Evolutionary conservation across 1,140 invertebrate species (phyloP), one percentile per base, ranked within the genome.

Genomic region (Euschistus heros): DNA sequence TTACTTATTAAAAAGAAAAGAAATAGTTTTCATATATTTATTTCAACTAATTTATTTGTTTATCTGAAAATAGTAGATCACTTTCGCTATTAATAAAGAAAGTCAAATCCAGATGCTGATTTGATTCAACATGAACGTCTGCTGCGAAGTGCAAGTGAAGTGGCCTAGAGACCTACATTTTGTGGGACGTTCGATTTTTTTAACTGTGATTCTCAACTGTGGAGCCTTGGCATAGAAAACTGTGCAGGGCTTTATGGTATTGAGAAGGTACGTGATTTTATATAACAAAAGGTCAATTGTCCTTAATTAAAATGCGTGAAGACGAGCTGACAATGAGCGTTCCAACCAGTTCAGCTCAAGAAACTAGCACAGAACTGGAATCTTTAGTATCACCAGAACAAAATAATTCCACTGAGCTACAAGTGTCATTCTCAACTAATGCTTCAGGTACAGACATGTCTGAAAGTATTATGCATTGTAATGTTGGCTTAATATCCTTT

Each of bases 111-210:
- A 68, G 74, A 71, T 62, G 66, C 68, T 73, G 67, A 69, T 69
- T 75, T 76, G 75, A 75, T 69, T 72, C 65, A 68, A 22, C 74
- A 73, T 75, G 63, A 62, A 67, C 15, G 54, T 37, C 33, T 69
- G 71, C 78, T 80, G 79, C 77, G 80, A 81, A 80, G 80, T 81
- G 80, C 80, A 81, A 82, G 80, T 81, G 78, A 80, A 82, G 80
- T 83, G 82, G 80, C 82, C 82, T 82, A 83, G 77, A 82, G 81
- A 84, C 81, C 81, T 83, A 82, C 80, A 83, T 82, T 82, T 81
- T 68, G 50, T 59, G 30, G 44, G 63, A 62, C 68, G 54, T 57
- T 57, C 54, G 54, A 57, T 57, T 57, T 57, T 37, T 57, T 57
- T 57, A 57, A 57, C 54, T 57, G 54, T 57, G 54, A 57, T 57